Conservation (phyloP, 2,888 invertebrate species). For the Caenorhabditis sp. region DNA sequence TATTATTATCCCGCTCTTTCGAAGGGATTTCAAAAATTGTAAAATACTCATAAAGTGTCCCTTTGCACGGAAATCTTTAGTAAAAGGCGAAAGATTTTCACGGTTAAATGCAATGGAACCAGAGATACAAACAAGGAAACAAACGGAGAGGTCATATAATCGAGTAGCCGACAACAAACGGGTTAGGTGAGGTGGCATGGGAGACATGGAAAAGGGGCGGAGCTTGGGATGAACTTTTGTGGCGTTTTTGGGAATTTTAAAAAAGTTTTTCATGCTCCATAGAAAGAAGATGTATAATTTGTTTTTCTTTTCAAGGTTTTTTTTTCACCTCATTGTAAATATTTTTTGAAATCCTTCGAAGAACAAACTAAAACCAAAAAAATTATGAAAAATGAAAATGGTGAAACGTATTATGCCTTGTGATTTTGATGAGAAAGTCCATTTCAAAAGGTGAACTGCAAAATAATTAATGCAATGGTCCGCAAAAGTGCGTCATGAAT, state of each 20-base stretch:
- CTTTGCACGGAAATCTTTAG: constrained; percentile 70
- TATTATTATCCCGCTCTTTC: constrained; percentile 6
- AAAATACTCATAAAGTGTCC: constrained; percentile 5
- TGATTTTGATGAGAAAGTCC: no score
- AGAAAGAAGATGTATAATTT: not conserved
- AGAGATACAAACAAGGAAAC: not conserved
- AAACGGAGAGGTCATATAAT: not conserved
- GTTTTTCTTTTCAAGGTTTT: no score
- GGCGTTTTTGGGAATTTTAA: not conserved
- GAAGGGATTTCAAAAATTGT: constrained; percentile 6
- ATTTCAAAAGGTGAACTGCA: no score
- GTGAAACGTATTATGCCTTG: no score
- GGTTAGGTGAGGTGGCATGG: not conserved
- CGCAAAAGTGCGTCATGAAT: no score
- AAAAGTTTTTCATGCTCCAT: not conserved
- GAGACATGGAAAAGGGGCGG: not conserved
- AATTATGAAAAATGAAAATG: no score
- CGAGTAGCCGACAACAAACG: not conserved
- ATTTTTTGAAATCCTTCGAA: no score
- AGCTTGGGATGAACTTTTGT: not conserved
- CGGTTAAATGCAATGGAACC: constrained; percentile 53
- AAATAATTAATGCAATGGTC: no score
- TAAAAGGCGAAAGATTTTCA: constrained; percentile 69
- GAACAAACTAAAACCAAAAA: no score
- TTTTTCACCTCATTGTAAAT: no score